Evolutionary conservation across 2,113 vertebrate genomes (phyloP).

Genomic region (Stomatorhinus ivindoensis): DNA sequence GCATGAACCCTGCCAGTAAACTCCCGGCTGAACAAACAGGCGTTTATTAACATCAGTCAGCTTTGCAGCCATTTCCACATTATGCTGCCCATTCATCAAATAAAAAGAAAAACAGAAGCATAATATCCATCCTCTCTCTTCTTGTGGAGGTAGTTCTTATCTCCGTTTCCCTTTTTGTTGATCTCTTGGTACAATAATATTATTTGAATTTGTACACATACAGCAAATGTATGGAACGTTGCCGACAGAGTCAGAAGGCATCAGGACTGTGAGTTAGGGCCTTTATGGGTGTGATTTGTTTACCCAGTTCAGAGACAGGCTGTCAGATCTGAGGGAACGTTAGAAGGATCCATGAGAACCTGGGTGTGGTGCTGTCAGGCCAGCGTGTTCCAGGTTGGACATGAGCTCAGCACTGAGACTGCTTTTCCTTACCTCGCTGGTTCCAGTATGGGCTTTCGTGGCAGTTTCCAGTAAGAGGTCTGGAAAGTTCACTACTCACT

Average conservation of each 20-base stretch:
- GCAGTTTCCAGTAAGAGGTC: slow-evolving; percentile 9
- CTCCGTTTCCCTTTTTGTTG: not conserved
- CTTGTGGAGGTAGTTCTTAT: not conserved
- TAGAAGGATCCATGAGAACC: not conserved
- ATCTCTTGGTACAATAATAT: not conserved
- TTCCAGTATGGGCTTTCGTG: not conserved
- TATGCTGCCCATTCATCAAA: not conserved
- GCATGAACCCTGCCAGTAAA: not conserved
- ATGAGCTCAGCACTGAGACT: not conserved
- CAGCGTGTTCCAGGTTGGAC: not conserved
- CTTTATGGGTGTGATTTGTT: not conserved
- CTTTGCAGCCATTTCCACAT: not conserved
- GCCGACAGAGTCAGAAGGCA: not conserved
- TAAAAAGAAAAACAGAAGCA: not conserved
- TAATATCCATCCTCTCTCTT: not conserved
- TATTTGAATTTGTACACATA: not conserved
- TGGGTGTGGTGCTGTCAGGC: slow-evolving; percentile 3
- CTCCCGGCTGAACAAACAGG: not conserved
- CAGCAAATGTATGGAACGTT: not conserved
- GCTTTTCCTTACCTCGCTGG: slow-evolving; percentile 3
- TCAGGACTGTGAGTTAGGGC: not conserved
- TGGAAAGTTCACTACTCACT: not conserved
- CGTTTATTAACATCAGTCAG: not conserved
- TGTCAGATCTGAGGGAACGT: not conserved
- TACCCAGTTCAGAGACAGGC: not conserved